Evolutionary conservation across 64 coral and sea anemone species (phyloP), one percentile per base, ranked within the genome.

Genomic region (Pocillopora verrucosa): DNA sequence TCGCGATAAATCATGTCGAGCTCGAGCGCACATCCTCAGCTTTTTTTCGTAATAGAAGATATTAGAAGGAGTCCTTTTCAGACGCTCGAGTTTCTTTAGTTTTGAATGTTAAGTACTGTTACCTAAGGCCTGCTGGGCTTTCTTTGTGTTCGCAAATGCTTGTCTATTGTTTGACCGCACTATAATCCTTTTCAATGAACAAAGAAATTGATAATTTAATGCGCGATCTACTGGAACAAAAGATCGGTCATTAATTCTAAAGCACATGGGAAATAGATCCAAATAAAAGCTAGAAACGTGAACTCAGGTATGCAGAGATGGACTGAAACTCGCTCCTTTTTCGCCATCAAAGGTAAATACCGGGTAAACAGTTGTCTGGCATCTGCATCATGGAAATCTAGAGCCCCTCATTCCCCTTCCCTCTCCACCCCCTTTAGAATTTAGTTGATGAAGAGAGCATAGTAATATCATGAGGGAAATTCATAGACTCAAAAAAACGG

Each of bases 171-270:
- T 70, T 15, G n/a, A 24, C 1, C 16, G 35, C 81, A 70, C 62
- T 13, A 38, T 70, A 37, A 84, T 36, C 20, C 9, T 45, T 85
- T 57, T 56, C 12, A 57, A n/a, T 11, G 12, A 34, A 83, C 80
- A 83, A 83, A 81, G 36, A 19, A 58, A 79, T 45, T 16, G 36
- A 63, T 11, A 35, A 41, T 62, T 51, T 25, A 38, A 83, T 83
- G 80, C 62, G 80, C 80, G 80, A 65, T 19, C 80, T 11, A 19
- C 34, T 83, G 61, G 36, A 70, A 72, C 82, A 85, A 85, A 85
- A 17, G 59, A 72, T 72, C 36, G 15, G 20, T 13, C 14, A 24
- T 58, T 41, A 16, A 65, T 4, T 63, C 34, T 24, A 19, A 72
- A 5, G 64, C 45, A 30, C 13, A 36, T 36, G 30, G 7, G 59